Percentiles rank a stretch among this genome's conserved stretches.
Evolutionary conservation across 2,113 vertebrate species (phyloP).

Genomic region (Pituophis catenifer): DNA sequence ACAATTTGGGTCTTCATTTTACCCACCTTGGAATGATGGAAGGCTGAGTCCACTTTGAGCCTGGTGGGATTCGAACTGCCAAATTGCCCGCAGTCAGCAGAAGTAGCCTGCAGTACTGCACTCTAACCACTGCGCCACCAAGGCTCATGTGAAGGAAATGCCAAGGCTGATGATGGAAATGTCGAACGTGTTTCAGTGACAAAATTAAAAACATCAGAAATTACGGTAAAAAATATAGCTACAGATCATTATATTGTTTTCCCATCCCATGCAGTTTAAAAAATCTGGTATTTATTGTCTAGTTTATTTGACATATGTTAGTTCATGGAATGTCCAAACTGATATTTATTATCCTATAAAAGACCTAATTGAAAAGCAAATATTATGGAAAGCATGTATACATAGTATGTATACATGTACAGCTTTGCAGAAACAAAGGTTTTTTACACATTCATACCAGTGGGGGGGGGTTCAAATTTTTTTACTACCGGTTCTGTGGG

Average conservation of each 20-base stretch:
- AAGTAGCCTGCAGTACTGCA: too few relatives aligned
- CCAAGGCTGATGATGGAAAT: background rate
- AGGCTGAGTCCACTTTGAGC: too few relatives aligned
- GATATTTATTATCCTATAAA: background rate
- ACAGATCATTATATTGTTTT: background rate
- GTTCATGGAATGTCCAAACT: background rate
- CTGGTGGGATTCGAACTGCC: too few relatives aligned
- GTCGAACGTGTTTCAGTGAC: background rate
- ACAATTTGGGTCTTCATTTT: too few relatives aligned
- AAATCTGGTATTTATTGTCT: background rate
- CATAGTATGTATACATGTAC: background rate
- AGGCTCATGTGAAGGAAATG: too few relatives aligned
- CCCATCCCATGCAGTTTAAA: background rate
- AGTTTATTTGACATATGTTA: background rate
- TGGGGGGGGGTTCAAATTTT: too few relatives aligned
- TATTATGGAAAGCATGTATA: background rate
- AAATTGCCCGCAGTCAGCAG: too few relatives aligned
- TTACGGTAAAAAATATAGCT: background rate
- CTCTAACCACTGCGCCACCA: too few relatives aligned
- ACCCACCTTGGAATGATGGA: too few relatives aligned
- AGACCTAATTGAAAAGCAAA: background rate
- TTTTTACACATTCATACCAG: background rate
- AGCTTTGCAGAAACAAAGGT: background rate
- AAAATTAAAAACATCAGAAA: background rate
- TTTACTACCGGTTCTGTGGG: too few relatives aligned